These are phyloP conservation scores for Gallinago stenura DNA, from an alignment of 2,797 vertebrate species.

Conservation along the genomic window DNA sequence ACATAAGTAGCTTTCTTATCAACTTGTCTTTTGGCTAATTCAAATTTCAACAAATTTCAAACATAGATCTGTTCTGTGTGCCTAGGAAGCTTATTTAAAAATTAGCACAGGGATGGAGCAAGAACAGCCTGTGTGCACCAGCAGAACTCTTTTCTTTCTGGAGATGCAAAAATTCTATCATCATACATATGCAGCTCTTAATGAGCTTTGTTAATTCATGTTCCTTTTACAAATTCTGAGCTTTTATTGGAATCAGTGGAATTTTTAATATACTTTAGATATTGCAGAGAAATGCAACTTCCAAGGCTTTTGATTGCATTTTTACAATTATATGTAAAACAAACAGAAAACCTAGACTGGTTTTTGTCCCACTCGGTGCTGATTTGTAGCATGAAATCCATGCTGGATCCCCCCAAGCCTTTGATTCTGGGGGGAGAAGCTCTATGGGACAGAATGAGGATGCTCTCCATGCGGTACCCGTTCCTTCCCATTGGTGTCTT, in stretches of 20 bases:
- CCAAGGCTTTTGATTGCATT: not conserved
- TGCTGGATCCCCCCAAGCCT: not conserved
- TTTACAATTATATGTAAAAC: not conserved
- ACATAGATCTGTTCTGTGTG: not conserved
- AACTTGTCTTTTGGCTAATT: not conserved
- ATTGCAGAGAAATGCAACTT: not conserved
- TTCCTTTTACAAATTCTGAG: not conserved
- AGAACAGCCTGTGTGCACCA: not conserved
- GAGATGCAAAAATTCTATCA: not conserved
- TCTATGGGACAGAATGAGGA: not conserved
- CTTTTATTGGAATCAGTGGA: not conserved
- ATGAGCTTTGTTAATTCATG: not conserved
- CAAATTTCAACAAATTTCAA: not conserved
- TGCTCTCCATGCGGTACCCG: not conserved
- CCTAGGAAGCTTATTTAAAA: not conserved
- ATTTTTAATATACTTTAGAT: not conserved
- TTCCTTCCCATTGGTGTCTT: not conserved
- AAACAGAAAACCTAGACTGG: not conserved
- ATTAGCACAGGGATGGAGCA: not conserved
- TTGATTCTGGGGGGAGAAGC: not conserved
- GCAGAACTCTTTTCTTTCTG: not conserved
- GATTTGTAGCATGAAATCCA: not conserved
- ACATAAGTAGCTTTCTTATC: not conserved
- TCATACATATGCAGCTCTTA: not conserved
- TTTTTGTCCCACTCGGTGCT: not conserved